phyloP scores from a whole-genome alignment of 2,888 invertebrate species.

The Deladenus siricidicola region DNA sequence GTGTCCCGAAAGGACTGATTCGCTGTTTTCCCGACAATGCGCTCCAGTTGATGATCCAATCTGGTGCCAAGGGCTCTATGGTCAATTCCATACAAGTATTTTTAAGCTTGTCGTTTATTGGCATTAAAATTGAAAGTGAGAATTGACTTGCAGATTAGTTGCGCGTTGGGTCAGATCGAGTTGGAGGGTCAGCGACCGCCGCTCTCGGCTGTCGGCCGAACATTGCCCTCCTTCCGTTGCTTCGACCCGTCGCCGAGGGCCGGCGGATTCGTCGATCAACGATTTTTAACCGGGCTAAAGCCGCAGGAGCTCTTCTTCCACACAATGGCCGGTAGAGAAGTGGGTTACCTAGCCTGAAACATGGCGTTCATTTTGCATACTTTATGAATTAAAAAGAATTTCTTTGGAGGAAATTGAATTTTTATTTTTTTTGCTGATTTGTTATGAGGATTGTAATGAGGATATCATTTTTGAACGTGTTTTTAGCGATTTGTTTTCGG shows the following conservation, averaged over 20 bases:
- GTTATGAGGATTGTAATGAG: no score
- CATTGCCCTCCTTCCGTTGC: conserved; percentile 72
- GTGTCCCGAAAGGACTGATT: conserved; percentile 73
- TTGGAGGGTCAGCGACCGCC: conserved; percentile 83
- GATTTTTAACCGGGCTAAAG: conserved; percentile 95
- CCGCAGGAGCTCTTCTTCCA: conserved; percentile 98
- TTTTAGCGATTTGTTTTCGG: background rate
- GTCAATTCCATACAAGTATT: conserved; percentile 57
- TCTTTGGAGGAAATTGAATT: conserved; percentile 4
- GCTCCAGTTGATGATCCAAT: conserved; percentile 94
- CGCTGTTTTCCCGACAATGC: conserved; percentile 86
- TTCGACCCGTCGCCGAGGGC: conserved; percentile 51
- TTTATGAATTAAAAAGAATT: no score
- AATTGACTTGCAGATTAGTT: conserved; percentile 73
- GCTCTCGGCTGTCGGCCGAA: conserved; percentile 80
- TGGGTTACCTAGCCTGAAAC: conserved; percentile 54
- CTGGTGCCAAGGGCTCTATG: conserved; percentile 96
- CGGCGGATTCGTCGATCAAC: conserved; percentile 85
- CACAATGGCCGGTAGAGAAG: conserved; percentile 99
- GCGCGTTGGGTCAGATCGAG: conserved; percentile 92
- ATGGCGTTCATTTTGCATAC: no score
- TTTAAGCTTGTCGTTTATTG: background rate
- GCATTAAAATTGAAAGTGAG: background rate
- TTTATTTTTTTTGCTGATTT: background rate
- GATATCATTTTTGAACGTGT: no score